Evolutionary conservation across 2,113 vertebrate species (phyloP).

Genomic region (Anguilla japonica): DNA sequence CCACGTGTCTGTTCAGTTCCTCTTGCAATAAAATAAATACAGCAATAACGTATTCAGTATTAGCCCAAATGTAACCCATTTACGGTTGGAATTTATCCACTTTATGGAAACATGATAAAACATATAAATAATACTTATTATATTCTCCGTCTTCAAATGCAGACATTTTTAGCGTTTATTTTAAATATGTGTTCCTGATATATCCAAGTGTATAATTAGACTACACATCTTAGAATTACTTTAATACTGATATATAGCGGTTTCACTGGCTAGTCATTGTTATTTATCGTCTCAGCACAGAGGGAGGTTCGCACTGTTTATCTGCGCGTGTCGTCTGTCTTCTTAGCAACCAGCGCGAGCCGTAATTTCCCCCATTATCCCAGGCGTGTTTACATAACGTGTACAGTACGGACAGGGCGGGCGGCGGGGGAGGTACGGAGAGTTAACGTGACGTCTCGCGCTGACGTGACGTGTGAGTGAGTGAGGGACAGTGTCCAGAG

Average conservation of each 20-base stretch:
- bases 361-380: constrained; percentile 40
- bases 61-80: background rate
- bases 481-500: constrained; percentile 38
- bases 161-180: background rate
- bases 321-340: constrained; percentile 49
- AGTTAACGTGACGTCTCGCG: constrained; percentile 38
- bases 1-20: no score
- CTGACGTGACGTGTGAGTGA: constrained; percentile 53
- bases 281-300: constrained; percentile 26
- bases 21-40: no score
- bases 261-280: constrained; percentile 19
- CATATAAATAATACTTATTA: background rate
- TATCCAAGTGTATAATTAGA: background rate
- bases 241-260: background rate
- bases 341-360: constrained; percentile 50
- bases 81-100: background rate
- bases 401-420: constrained; percentile 19
- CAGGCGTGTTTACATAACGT: constrained; percentile 32
- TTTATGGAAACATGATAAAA: background rate
- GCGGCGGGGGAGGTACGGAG: constrained; percentile 33
- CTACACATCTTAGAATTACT: background rate
- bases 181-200: background rate
- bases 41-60: background rate
- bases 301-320: constrained; percentile 49
- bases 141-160: background rate